Conservation (phyloP, 2,888 invertebrate species). For the Pseudococcus longispinus region DNA sequence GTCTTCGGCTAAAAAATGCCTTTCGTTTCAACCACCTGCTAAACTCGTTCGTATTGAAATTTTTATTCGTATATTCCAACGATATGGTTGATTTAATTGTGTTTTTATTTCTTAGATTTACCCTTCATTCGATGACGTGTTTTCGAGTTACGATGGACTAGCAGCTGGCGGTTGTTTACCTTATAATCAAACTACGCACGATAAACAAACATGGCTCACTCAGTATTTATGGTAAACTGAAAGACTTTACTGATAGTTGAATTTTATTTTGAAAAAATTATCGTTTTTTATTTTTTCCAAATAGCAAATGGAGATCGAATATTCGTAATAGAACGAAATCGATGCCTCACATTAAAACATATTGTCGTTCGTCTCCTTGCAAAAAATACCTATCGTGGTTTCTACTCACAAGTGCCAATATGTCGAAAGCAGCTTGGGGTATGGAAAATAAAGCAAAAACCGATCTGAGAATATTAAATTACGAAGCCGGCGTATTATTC, state of each 20-base stretch:
- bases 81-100: not conserved
- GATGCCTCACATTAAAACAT: conserved; percentile 95
- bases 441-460: conserved; percentile 69
- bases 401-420: conserved; percentile 88
- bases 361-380: conserved; percentile 78
- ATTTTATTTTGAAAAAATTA: not conserved
- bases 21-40: conserved; percentile 68
- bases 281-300: conserved; percentile 59
- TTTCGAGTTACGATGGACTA: conserved; percentile 81
- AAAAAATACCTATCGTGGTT: conserved; percentile 78
- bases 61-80: not conserved
- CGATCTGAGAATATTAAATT: conserved; percentile 76
- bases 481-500: conserved; percentile 90
- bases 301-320: conserved; percentile 84
- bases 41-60: conserved; percentile 63
- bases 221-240: conserved; percentile 79
- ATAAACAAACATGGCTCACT: conserved; percentile 85
- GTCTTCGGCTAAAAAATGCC: conserved; percentile 63
- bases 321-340: conserved; percentile 75
- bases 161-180: conserved; percentile 89
- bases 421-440: conserved; percentile 99
- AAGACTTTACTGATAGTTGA: conserved; percentile 58
- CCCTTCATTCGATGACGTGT: conserved; percentile 84
- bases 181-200: conserved; percentile 77
- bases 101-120: conserved; percentile 66